These are phyloP conservation scores for Yoshiicerus persimilis DNA, from an alignment of 1,140 invertebrate species.

Conservation along the genomic window DNA sequence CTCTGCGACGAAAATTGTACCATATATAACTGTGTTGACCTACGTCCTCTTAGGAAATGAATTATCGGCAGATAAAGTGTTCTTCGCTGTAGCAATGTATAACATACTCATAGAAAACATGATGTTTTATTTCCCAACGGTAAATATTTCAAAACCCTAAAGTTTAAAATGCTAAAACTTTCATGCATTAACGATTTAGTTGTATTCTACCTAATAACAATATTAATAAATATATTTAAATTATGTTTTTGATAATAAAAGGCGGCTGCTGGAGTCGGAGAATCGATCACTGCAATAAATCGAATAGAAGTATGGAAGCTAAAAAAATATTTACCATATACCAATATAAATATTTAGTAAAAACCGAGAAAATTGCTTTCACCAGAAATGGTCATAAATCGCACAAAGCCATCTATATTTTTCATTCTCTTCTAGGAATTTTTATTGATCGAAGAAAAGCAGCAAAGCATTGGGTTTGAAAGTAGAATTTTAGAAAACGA, in stretches of 20 bases:
- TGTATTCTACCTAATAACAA: too few species aligned
- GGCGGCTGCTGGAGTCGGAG: conserved; percentile 52
- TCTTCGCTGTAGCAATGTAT: conserved; percentile 26
- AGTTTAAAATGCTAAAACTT: too few species aligned
- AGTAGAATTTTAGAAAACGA: not conserved
- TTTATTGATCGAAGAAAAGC: conserved; percentile 27
- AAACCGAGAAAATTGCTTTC: too few species aligned
- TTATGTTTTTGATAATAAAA: too few species aligned
- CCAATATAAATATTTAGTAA: too few species aligned
- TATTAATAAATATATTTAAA: too few species aligned
- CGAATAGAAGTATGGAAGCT: conserved; percentile 13
- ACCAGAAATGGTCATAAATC: too few species aligned
- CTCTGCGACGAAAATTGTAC: conserved; percentile 62
- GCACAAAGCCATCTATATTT: too few species aligned
- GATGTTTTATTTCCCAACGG: conserved; percentile 56
- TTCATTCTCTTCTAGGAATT: not conserved
- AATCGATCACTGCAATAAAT: not conserved
- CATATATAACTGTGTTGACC: conserved; percentile 71
- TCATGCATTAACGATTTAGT: too few species aligned
- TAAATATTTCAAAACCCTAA: too few species aligned
- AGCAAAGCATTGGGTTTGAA: not conserved
- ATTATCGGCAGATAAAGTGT: conserved; percentile 71
- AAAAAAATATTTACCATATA: too few species aligned
- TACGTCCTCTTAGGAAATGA: conserved; percentile 66
- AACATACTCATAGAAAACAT: conserved; percentile 44